Base-by-base conservation (phyloP, 2,113 vertebrate genomes). In the Sula dactylatra region DNA sequence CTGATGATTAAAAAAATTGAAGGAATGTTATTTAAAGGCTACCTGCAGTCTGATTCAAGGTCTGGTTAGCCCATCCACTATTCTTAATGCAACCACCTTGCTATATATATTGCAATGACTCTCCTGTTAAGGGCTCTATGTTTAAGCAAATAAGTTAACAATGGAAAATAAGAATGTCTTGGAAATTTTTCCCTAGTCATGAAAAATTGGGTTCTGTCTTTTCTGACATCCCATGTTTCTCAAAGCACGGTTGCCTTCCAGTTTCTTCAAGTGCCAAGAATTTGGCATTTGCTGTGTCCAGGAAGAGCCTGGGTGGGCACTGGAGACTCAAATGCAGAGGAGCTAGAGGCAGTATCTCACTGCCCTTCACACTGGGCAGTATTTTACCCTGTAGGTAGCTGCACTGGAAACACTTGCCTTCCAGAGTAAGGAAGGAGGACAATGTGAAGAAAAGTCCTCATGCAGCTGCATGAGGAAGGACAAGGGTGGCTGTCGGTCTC, bases 111-210 rank as follows among this genome's bases (percentile, higher is more conserved):
- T 11, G 19, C 93, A 95, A 64, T 71, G 52, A 86, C 62, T 94
- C 87, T 92, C 83, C 85, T 81, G 70, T 88, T 86, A 90, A 76
- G 76, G 82, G 79, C 85, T 81, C 65, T n/a, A 82, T 50, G 18
- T 91, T 94, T 96, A 97, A 97, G 65, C 66, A 96, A 97, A 78
- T 80, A 96, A 86, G 36, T 94, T 95, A 95, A 81, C 90, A 93
- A n/a, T 64, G 70, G 70, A 95, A 97, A 96, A 97, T 56, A 97
- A 76, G 52, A 82, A 50, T 92, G 15, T 82, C 81, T 94, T 61
- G 34, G 34, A 87, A 96, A 56, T 69, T 88, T 90, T 96, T 42
- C 79, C 50, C 9, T 40, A 38, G 42, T 16, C 12, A 67, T 25
- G 16, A 62, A 95, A 92, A 70, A 20, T 2, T 47, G 9, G 0